These are phyloP conservation scores for Ophioninae sp. DNA, from an alignment of 2,888 invertebrate species.

Conservation along the genomic window DNA sequence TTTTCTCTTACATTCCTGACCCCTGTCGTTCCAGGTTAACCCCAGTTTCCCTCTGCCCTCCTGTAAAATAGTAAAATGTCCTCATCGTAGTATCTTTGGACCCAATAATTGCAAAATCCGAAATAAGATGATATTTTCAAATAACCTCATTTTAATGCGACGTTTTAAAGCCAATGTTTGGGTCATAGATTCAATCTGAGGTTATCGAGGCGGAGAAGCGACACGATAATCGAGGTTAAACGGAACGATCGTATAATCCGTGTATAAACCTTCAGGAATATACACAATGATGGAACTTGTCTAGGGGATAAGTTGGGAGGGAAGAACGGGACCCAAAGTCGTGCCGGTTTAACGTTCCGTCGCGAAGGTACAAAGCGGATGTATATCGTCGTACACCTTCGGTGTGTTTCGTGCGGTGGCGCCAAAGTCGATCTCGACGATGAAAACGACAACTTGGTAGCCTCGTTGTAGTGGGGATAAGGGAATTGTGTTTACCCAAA, in stretches of 20 bases:
- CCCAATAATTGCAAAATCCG: neutral
- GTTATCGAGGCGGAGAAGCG: neutral
- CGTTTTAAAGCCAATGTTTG: neutral
- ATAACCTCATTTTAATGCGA: neutral
- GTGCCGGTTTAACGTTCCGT: slow-evolving; percentile 46
- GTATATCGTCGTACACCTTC: slow-evolving; percentile 22
- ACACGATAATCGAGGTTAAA: slow-evolving; percentile 25
- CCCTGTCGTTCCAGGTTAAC: neutral
- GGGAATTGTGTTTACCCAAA: slow-evolving; percentile 79
- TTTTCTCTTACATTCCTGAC: too few relatives aligned
- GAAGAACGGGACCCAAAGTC: slow-evolving; percentile 37
- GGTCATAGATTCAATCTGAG: neutral
- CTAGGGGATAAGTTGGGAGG: neutral
- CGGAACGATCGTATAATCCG: slow-evolving; percentile 33
- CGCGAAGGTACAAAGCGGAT: slow-evolving; percentile 41
- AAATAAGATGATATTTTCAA: neutral
- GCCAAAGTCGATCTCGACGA: slow-evolving; percentile 34
- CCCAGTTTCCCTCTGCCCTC: neutral
- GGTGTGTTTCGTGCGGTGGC: slow-evolving; percentile 25
- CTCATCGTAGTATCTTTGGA: neutral
- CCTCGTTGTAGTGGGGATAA: slow-evolving; percentile 68
- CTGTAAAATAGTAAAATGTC: neutral
- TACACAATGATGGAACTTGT: neutral
- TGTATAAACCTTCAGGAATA: neutral
- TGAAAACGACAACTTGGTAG: slow-evolving; percentile 35